Conservation (phyloP, 2,888 invertebrate genomes). For the Drosophila ezoana region DNA sequence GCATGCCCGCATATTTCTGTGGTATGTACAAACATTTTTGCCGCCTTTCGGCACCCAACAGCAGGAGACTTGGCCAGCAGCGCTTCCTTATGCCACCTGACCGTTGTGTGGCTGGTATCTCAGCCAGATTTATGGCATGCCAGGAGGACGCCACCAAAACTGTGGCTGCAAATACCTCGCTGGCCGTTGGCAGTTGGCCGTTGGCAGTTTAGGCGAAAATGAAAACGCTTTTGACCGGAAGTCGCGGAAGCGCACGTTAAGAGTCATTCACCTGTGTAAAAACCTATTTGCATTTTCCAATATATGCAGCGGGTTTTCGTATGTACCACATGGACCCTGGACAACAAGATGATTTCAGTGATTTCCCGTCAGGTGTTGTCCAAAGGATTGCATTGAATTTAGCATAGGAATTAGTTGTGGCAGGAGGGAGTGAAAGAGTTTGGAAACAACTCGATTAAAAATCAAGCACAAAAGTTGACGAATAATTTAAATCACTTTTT, state of each 20-base stretch:
- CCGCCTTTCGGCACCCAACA: slow-evolving; percentile 38
- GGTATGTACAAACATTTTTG: slow-evolving; percentile 48
- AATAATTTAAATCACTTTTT: too few species aligned
- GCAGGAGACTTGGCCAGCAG: slow-evolving; percentile 29
- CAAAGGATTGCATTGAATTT: too few species aligned
- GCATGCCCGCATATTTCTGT: slow-evolving; percentile 36
- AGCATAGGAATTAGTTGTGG: too few species aligned
- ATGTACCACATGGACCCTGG: not conserved
- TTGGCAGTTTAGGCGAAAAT: slow-evolving; percentile 59
- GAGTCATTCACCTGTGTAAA: slow-evolving; percentile 83
- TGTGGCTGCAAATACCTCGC: slow-evolving; percentile 42
- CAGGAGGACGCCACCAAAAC: slow-evolving; percentile 54
- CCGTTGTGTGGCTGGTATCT: slow-evolving; percentile 16
- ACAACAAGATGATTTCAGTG: not conserved
- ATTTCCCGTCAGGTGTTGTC: not conserved
- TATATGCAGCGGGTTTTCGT: slow-evolving; percentile 29
- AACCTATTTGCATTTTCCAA: slow-evolving; percentile 62
- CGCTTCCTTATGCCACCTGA: slow-evolving; percentile 41
- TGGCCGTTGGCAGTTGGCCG: slow-evolving; percentile 54
- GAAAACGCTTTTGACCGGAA: slow-evolving; percentile 83
- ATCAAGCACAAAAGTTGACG: too few species aligned
- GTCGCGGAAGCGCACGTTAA: slow-evolving; percentile 76
- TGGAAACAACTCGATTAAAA: too few species aligned
- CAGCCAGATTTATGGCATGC: slow-evolving; percentile 73
- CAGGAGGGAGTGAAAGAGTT: not conserved